These are phyloP conservation scores for Geodia barretti DNA, from an alignment of 37 sponge, comb jelly and placozoan genomes.

Conservation along the genomic window DNA sequence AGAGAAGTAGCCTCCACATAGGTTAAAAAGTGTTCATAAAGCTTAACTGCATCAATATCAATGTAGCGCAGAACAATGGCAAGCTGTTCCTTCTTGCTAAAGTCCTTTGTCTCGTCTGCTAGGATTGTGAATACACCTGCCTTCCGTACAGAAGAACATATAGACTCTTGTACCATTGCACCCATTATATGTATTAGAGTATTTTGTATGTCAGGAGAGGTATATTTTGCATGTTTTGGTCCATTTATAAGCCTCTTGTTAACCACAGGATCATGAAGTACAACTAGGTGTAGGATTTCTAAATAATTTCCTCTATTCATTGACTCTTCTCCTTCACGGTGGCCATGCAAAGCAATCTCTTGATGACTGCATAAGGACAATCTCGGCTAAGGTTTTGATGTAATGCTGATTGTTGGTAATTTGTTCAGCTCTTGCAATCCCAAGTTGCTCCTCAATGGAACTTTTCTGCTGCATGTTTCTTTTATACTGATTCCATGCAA, in stretches of 20 bases:
- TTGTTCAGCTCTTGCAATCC: conserved; percentile 29
- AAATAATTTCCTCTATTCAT: conserved; percentile 68
- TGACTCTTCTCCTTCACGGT: conserved; percentile 59
- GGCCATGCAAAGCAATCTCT: conserved; percentile 70
- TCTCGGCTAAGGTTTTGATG: conserved; percentile 62
- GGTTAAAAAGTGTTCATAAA: conserved; percentile 57
- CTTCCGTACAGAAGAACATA: conserved; percentile 38
- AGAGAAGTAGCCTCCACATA: conserved; percentile 49
- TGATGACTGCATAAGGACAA: conserved; percentile 63
- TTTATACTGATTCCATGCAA: conserved; percentile 43
- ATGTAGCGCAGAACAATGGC: conserved; percentile 73
- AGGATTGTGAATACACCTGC: conserved; percentile 56
- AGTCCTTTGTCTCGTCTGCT: conserved; percentile 73
- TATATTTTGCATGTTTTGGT: conserved; percentile 72
- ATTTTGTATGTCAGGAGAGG: conserved; percentile 74
- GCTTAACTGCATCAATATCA: conserved; percentile 46
- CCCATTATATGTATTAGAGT: conserved; percentile 67
- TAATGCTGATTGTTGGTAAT: conserved; percentile 60
- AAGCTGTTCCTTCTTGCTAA: conserved; percentile 64
- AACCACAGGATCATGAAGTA: conserved; percentile 35
- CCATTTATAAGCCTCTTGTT: conserved; percentile 37
- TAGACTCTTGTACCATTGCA: conserved; percentile 32
- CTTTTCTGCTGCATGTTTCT: conserved; percentile 13
- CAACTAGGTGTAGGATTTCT: conserved; percentile 55
- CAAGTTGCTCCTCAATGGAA: conserved; percentile 47